Percentiles rank a stretch among this genome's conserved stretches.
Conservation (phyloP, 2,888 invertebrate genomes). For the Urechis unicinctus region DNA sequence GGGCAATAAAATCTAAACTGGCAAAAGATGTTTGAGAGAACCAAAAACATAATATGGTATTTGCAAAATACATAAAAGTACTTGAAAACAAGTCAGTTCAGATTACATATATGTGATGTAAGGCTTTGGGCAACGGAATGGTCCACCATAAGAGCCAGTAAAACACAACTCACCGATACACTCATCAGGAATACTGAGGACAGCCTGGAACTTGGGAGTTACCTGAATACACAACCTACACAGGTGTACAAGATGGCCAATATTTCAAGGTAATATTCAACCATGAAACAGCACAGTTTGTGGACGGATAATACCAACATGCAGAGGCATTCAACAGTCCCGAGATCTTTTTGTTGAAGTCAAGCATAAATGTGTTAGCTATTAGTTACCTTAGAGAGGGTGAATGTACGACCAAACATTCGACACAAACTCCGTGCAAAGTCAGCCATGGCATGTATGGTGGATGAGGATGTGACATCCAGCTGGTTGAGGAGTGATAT, state of each 20-base stretch:
- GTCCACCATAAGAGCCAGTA: background rate
- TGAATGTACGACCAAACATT: slow-evolving; percentile 64
- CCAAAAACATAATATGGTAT: no score
- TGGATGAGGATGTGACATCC: slow-evolving; percentile 53
- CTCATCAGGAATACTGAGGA: slow-evolving; percentile 38
- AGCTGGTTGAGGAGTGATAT: slow-evolving; percentile 57
- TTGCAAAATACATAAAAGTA: no score
- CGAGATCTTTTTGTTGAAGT: no score
- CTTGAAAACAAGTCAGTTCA: no score
- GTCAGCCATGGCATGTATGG: slow-evolving; percentile 56
- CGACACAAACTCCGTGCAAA: slow-evolving; percentile 60
- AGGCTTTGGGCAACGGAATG: no score
- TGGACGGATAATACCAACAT: no score
- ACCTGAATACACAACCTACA: no score
- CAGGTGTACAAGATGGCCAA: slow-evolving; percentile 1
- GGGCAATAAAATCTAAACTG: background rate
- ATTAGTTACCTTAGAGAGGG: slow-evolving; percentile 49
- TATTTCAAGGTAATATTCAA: background rate
- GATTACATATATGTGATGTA: no score
- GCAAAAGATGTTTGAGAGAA: no score
- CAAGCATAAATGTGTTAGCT: no score
- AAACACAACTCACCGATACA: slow-evolving; percentile 28
- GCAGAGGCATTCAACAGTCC: no score
- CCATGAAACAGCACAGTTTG: no score
- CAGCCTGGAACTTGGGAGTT: slow-evolving; percentile 43